Evolutionary conservation across 1,140 invertebrate species (phyloP), one percentile per base, ranked within the genome.

Genomic region (Drosophila arawakana): DNA sequence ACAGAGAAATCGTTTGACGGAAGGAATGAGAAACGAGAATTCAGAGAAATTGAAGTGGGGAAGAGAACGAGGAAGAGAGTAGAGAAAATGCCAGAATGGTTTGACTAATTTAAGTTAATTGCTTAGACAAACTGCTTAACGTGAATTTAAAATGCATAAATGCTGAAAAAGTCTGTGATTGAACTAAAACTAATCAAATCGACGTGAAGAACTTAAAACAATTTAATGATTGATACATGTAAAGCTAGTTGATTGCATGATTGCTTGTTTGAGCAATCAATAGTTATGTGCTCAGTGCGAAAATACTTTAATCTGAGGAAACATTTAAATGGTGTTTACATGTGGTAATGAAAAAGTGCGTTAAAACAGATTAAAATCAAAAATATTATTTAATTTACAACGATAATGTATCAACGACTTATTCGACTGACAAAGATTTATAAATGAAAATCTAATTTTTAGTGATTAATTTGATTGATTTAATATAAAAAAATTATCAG

Each of bases 41-140:
- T 11, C 21, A 43, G 8, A 13, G 9, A 9, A 25, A 30, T 30
- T 21, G 13, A 41, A 30, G 41, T 3, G 18, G n/a, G 18, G 11
- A 10, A 13, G 21, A 43, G 21, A 21, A 21, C 41, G 21, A 34
- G 41, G n/a, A 18, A 6, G 49, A 62, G 2, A 7, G 30, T 2
- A 30, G 2, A 6, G 11, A 39, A 9, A n/a, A n/a, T 49, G 15
- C 1, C 50, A 37, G 30, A 50, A 73, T 59, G 67, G 65, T 25
- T 54, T 39, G 43, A 39, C 39, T 69, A 68, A 73, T 73, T 73
- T 46, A 7, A 68, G 47, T 44, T 60, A 37, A 73, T 73, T 73
- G 67, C 70, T 52, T 55, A 73, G 15, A 37, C 25, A 13, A 70
- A 30, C 25, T 43, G 37, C 44, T 34, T 25, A 37, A 13, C 39